Base-by-base conservation (phyloP, 2,797 vertebrate species). In the Lutjanus argentimaculatus region DNA sequence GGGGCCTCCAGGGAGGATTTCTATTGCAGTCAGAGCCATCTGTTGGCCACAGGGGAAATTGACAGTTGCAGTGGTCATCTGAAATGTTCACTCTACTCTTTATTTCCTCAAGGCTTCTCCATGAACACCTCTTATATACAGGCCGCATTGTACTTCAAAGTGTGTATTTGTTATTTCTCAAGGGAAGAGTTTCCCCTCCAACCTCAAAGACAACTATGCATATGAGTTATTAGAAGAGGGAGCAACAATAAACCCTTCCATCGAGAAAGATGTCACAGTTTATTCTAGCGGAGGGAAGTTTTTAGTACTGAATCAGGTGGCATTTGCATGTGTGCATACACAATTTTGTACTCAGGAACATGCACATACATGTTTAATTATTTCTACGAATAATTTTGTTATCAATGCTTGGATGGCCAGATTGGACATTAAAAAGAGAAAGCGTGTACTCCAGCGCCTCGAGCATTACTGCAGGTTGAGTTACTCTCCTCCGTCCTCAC, bases 61-160 rank as follows among this genome's bases (percentile, higher is more conserved):
- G 82, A 74, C 74, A 86, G 89, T 75, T 78, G 68, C 82, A 67
- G 69, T 77, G 82, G 85, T 85, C 79, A 77, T 90, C 78, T 91
- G 17, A 76, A 76, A 77, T 65, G 45, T 78, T 73, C 46, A 59
- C 57, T 83, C 67, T 14, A 69, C 72, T 80, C 43, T 77, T 72
- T 76, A n/a, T 63, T 51, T 67, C 59, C 82, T 84, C 40, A 82
- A 84, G 69, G 72, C 84, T 57, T 77, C 67, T 72, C 70, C 69
- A 79, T 88, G 65, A 68, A 48, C 51, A 42, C 49, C 49, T 73
- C 46, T 30, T 80, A 66, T 59, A 45, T 73, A 75, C 80, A 66
- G 43, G 52, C 21, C 45, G 68, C 40, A 46, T 30, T 75, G 53
- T 58, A 53, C 75, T 68, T 67, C 42, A 64, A 19, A 77, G 75